Evolutionary conservation across 2,797 vertebrate genomes (phyloP), one percentile per base, ranked within the genome.

Genomic region (Dendrocincla fuliginosa): DNA sequence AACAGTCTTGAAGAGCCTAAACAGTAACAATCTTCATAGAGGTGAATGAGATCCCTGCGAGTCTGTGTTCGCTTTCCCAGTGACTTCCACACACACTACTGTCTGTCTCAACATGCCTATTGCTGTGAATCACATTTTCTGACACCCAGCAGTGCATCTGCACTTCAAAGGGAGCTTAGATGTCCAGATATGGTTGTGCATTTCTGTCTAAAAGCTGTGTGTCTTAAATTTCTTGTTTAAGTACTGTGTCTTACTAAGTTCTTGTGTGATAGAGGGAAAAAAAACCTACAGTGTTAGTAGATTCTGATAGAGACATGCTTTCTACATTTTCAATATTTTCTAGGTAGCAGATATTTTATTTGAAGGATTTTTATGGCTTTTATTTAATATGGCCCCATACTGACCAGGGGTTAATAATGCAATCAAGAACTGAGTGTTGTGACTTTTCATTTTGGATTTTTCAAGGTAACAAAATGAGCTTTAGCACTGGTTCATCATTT

Each of bases 251-350:
- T 73, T 68, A 52, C 11, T 32, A 42, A 35, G 16, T 50, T 11
- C 6, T n/a, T 59, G n/a, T 6, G 41, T 37, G 30, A 42, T 41
- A 50, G 14, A 57, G 10, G 70, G 84, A 68, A 90, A 68, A 57
- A 18, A 16, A 50, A 16, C 12, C 23, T 30, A 4, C 0, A 0
- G 5, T 65, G 11, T 13, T 37, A 17, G 23, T 69, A 59, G 9
- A 33, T 70, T 84, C 28, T 13, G 28, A 15, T 35, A 70, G 17
- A 19, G 23, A 25, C 6, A 19, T 2, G 5, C 4, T 65, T 86
- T 46, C 39, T 46, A 46, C 9, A 11, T 74, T 79, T 84, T 49
- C 7, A 61, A 88, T 44, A 33, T 27, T 49, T 22, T 69, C 4
- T 84, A 49, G 5, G 8, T 49, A 68, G 14, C 8, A 87, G 13